Evolutionary conservation across 2,888 invertebrate species (phyloP).

Genomic region (Nezara viridula): DNA sequence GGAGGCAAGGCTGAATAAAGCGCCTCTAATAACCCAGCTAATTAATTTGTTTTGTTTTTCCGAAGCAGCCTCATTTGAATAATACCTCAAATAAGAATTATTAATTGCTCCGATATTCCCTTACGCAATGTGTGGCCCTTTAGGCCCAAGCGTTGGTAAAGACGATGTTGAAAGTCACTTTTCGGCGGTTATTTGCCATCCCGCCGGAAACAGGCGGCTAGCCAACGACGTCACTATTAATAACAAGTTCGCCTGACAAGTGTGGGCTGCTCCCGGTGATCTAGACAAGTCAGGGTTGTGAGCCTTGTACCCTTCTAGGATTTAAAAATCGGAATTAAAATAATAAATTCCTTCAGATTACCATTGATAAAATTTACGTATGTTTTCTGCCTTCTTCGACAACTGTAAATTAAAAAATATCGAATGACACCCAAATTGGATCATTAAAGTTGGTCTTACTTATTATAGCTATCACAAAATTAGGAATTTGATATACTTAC

Average conservation of each 20-base stretch:
- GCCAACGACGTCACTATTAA: background rate
- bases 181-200: background rate
- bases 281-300: background rate
- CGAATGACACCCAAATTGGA: too few relatives aligned
- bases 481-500: too few relatives aligned
- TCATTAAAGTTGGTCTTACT: too few relatives aligned
- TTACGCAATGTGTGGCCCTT: background rate
- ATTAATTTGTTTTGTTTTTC: slow-evolving; percentile 46
- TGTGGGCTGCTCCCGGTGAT: background rate
- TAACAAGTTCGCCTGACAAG: background rate
- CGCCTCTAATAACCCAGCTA: slow-evolving; percentile 21
- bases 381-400: too few relatives aligned
- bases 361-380: background rate
- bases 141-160: background rate
- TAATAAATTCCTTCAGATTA: background rate
- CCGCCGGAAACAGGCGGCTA: background rate
- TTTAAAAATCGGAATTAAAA: background rate
- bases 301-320: background rate
- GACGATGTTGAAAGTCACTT: background rate
- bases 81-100: background rate
- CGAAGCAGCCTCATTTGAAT: slow-evolving; percentile 1
- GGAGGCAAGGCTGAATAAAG: slow-evolving; percentile 42
- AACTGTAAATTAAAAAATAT: too few relatives aligned
- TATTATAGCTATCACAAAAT: too few relatives aligned
- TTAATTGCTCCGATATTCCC: background rate